phyloP scores from a whole-genome alignment of 2,888 invertebrate genomes.

The Synanthedon tipuliformis region DNA sequence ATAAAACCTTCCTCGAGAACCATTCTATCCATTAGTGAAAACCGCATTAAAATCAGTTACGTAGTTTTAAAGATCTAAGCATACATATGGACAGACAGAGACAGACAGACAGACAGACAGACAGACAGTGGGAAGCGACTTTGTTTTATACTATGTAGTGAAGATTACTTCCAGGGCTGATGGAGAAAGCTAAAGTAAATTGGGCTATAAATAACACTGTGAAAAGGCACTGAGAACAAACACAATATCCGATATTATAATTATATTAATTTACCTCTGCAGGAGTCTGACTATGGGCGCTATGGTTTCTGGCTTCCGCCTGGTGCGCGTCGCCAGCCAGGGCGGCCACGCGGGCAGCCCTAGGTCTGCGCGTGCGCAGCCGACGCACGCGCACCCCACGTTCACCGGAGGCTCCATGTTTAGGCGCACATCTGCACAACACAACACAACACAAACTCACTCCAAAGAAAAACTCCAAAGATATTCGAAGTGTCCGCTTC shows the following conservation, averaged over 20 bases:
- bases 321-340: conserved; percentile 32
- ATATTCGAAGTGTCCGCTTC: too few species aligned
- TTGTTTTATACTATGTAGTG: too few species aligned
- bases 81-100: too few species aligned
- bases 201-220: too few species aligned
- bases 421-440: conserved; percentile 43
- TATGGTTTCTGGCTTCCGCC: conserved; percentile 22
- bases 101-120: too few species aligned
- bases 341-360: conserved; percentile 51
- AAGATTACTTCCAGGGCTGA: not conserved
- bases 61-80: too few species aligned
- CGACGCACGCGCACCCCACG: conserved; percentile 57
- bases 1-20: too few species aligned
- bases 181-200: not conserved
- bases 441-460: not conserved
- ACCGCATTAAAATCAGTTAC: too few species aligned
- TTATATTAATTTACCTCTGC: conserved; percentile 26
- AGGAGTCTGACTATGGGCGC: conserved; percentile 45
- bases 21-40: too few species aligned
- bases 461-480: too few species aligned
- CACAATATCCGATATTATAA: not conserved
- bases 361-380: conserved; percentile 51
- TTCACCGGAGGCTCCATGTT: conserved; percentile 47
- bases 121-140: too few species aligned
- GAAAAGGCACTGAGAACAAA: not conserved